Percentiles rank a stretch among this genome's conserved stretches.
Conservation (phyloP, 2,797 vertebrate species). For the Chlorospingus flavigularis region DNA sequence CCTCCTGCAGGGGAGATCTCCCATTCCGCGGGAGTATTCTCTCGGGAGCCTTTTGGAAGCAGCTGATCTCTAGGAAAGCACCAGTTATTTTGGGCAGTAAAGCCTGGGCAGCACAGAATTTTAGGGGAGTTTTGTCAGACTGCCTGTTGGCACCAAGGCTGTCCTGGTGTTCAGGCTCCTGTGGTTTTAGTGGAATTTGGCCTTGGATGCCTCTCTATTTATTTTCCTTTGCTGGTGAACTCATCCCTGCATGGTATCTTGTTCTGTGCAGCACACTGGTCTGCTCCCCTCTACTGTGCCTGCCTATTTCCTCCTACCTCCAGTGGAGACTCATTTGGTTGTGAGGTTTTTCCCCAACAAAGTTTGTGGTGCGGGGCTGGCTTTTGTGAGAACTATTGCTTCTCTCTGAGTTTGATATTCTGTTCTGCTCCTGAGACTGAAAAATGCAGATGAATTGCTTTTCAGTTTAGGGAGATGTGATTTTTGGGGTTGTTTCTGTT, state of each 20-base stretch:
- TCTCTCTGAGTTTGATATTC: background rate
- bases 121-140: background rate
- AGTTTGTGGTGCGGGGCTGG: background rate
- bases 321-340: background rate
- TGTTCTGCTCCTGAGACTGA: background rate
- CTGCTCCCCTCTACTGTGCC: background rate
- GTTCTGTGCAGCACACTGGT: background rate
- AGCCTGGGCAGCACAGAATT: background rate
- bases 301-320: background rate
- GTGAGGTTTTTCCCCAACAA: background rate
- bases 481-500: background rate
- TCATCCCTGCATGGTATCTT: background rate
- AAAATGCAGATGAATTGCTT: background rate
- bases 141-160: background rate
- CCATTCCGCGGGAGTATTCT: accelerated
- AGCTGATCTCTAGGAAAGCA: background rate
- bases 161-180: background rate
- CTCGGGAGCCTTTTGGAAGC: background rate
- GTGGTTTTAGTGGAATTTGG: background rate
- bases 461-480: background rate
- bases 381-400: background rate
- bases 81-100: accelerated
- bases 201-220: background rate
- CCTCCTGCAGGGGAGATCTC: background rate
- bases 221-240: background rate